Conservation (phyloP, 2,113 vertebrate species). For the Nycticryphes semicollaris region DNA sequence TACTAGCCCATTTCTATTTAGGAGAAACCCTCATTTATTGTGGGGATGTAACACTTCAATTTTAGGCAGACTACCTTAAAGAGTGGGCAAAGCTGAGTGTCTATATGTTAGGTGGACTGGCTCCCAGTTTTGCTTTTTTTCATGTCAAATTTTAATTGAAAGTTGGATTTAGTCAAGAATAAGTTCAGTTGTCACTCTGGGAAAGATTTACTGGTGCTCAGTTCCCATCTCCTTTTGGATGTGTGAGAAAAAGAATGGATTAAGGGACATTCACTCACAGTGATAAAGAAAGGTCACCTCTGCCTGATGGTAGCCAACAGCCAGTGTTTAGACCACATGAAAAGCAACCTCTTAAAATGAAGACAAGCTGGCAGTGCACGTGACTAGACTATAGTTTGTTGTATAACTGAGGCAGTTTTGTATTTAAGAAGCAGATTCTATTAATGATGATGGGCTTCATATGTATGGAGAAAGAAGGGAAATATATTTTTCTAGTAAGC, state of each 20-base stretch:
- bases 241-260: not conserved
- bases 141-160: not conserved
- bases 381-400: not conserved
- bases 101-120: not conserved
- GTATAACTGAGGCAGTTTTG: not conserved
- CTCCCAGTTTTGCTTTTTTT: not conserved
- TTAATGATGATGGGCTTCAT: not conserved
- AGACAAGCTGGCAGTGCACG: not conserved
- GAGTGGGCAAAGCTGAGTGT: not conserved
- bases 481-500: not conserved
- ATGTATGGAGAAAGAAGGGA: not conserved
- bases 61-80: not conserved
- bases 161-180: not conserved
- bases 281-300: not conserved
- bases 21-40: not conserved
- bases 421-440: not conserved
- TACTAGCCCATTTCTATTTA: not conserved
- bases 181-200: not conserved
- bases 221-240: not conserved
- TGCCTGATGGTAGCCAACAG: not conserved
- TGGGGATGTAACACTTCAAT: rapidly evolving
- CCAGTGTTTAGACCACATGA: not conserved
- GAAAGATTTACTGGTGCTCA: not conserved
- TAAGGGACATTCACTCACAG: not conserved
- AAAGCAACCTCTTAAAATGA: not conserved